These are phyloP conservation scores for Coleophora deauratella DNA, from an alignment of 2,888 invertebrate species.

Conservation along the genomic window DNA sequence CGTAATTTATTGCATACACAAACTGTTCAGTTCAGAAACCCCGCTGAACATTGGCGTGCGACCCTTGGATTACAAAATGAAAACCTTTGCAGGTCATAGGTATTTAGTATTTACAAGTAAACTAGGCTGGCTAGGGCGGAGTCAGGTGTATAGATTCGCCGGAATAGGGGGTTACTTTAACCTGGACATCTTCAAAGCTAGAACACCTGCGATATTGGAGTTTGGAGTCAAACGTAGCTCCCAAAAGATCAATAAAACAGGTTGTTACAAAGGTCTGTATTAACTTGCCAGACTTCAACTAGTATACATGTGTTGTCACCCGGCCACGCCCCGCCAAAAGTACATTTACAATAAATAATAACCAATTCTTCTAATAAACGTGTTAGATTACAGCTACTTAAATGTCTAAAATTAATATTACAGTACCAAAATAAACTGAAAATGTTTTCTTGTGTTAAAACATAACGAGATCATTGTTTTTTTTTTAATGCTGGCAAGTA, in stretches of 20 bases:
- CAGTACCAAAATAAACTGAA: constrained; percentile 9
- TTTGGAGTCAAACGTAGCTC: too few relatives aligned
- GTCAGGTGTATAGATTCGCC: not conserved
- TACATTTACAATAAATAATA: constrained; percentile 54
- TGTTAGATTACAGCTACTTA: constrained; percentile 25
- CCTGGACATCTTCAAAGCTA: too few relatives aligned
- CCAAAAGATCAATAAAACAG: too few relatives aligned
- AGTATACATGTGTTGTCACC: too few relatives aligned
- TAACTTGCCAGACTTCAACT: too few relatives aligned
- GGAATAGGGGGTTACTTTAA: too few relatives aligned
- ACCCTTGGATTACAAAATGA: constrained; percentile 50
- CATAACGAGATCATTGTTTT: constrained; percentile 56
- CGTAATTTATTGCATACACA: constrained; percentile 71
- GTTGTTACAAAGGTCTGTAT: too few relatives aligned
- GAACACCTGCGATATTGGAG: too few relatives aligned
- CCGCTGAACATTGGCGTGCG: constrained; percentile 61
- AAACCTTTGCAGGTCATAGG: too few relatives aligned
- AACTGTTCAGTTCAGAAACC: constrained; percentile 60
- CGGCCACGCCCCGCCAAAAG: constrained; percentile 8
- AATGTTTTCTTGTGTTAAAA: constrained; percentile 10
- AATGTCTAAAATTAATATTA: constrained; percentile 6
- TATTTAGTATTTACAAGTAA: constrained; percentile 45
- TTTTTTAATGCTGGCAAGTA: constrained; percentile 21
- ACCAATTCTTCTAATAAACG: constrained; percentile 56
- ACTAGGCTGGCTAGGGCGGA: constrained; percentile 3